These are phyloP conservation scores for Sinocyclocheilus grahami DNA, from an alignment of 2,113 vertebrate species.

Conservation along the genomic window DNA sequence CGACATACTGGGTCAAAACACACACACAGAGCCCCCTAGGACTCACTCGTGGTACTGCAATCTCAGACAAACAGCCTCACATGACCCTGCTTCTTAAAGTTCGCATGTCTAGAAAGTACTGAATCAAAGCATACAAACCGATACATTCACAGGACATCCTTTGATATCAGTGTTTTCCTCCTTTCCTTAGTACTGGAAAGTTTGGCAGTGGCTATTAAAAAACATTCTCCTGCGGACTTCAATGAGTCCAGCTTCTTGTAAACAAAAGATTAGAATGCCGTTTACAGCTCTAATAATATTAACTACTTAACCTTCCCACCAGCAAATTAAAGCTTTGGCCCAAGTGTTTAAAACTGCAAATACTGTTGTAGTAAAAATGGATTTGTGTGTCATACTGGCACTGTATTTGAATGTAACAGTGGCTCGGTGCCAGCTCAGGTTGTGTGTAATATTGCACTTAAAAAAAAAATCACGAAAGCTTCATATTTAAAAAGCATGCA, in stretches of 20 bases:
- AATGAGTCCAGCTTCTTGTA: neutral
- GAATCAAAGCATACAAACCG: neutral
- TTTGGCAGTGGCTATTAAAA: neutral
- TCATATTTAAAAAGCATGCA: neutral
- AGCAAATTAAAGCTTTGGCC: neutral
- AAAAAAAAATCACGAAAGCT: neutral
- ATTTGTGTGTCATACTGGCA: neutral
- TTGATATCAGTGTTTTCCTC: slow-evolving; percentile 25
- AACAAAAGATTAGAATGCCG: slow-evolving; percentile 23
- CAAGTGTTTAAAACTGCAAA: neutral
- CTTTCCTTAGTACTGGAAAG: neutral
- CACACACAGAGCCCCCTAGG: slow-evolving; percentile 8
- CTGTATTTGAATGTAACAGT: slow-evolving; percentile 47
- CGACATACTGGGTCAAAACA: neutral
- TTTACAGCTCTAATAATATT: slow-evolving; percentile 12
- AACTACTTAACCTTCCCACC: slow-evolving; percentile 26
- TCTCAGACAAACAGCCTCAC: slow-evolving; percentile 38
- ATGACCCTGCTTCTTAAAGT: slow-evolving; percentile 47
- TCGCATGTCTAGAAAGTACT: neutral
- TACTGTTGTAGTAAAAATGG: neutral
- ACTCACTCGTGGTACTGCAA: slow-evolving; percentile 14
- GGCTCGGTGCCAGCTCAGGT: slow-evolving; percentile 66
- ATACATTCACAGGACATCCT: slow-evolving; percentile 24
- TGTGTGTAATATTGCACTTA: slow-evolving; percentile 41
- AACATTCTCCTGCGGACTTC: neutral